Base-by-base conservation (phyloP, 2,113 vertebrate species). In the Nicator chloris region DNA sequence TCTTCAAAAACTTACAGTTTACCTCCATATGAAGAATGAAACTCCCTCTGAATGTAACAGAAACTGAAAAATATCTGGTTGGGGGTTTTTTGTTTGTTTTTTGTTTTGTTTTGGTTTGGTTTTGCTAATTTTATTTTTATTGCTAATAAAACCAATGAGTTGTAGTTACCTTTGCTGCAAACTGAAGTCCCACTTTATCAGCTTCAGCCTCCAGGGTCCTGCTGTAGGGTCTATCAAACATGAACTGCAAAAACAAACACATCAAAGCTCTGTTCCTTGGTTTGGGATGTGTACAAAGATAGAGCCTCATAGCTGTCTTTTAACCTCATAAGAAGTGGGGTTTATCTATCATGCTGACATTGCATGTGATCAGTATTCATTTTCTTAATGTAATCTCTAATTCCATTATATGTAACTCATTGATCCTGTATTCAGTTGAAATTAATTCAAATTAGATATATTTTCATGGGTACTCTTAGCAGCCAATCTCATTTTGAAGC, bases 191-290 rank as follows among this genome's bases (percentile, higher is more conserved):
- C 35, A 99, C 98, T 96, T 98, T 93, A 96, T 99, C 99, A 54
- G 99, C 99, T 94, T 99, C 99, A 8, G 98, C 97, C 92, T 99
- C 99, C 93, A 99, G 73, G 15, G 98, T 99, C 70, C 99, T 98
- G 95, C 98, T 99, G 94, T 98, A 99, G 0, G 99, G 99, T 91
- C 98, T 98, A 26, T 97, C 97, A 96, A 99, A 99, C 92, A 99
- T 90, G 85, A 98, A 96, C 99, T 99, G 97, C 27, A 97, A 96
- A 91, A 92, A n/a, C n/a, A 95, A 51, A 40, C 51, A 95, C 69
- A 89, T 27, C 51, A 91, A 42, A 90, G 21, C 15, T 72, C 10
- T 35, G 3, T 17, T 61, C 31, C 49, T 53, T 59, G 39, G 17
- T 15, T 79, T 65, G 54, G 35, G 60, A 56, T 9, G 18, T 13